Evolutionary conservation across 2,113 vertebrate species (phyloP).

Genomic region (Trichechus manatus): DNA sequence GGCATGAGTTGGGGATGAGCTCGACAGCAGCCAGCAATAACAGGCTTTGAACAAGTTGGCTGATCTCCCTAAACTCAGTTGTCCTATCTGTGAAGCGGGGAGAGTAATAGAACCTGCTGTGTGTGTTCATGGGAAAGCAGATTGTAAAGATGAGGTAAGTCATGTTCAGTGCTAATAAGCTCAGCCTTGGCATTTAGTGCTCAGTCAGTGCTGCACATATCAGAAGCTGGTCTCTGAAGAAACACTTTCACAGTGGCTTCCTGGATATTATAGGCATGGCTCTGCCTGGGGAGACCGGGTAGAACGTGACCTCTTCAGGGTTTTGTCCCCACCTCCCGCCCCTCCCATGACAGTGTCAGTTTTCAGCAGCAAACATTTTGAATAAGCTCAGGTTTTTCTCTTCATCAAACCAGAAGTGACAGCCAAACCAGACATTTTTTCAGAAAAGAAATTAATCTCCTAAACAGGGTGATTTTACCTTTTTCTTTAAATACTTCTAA

Average conservation of each 20-base stretch:
- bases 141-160: neutral
- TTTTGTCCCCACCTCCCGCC: neutral
- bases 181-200: neutral
- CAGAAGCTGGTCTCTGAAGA: neutral
- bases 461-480: conserved; percentile 74
- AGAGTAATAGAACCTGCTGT: neutral
- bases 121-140: neutral
- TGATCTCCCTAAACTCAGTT: neutral
- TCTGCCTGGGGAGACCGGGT: neutral
- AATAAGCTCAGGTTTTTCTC: conserved; percentile 49
- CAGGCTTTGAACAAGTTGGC: neutral
- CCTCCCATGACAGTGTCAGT: neutral
- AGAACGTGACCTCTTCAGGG: neutral
- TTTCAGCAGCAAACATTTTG: conserved; percentile 46
- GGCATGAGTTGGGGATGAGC: neutral
- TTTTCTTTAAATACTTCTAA: conserved; percentile 82
- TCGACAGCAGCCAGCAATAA: neutral
- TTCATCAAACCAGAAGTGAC: conserved; percentile 56
- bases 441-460: conserved; percentile 76
- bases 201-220: neutral
- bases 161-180: neutral
- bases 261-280: neutral
- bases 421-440: conserved; percentile 60
- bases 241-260: neutral
- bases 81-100: neutral